Percentiles rank a stretch among this genome's conserved stretches.
Conservation (phyloP, 2,888 invertebrate species). For the Gastracanthus pulcherrimus region DNA sequence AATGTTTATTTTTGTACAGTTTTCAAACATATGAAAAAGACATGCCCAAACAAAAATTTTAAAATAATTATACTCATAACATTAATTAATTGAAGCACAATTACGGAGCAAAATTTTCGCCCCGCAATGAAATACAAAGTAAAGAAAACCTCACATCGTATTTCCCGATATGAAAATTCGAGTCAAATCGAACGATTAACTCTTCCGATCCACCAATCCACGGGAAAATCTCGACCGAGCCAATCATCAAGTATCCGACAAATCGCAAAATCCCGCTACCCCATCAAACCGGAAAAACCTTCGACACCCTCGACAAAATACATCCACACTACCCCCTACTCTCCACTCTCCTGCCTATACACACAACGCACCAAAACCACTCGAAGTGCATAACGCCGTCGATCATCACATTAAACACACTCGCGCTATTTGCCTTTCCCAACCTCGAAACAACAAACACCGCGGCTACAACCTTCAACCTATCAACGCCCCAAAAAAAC, state of each 20-base stretch:
- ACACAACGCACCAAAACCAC: not conserved
- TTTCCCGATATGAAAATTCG: not conserved
- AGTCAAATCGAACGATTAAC: not conserved
- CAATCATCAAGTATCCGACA: not conserved
- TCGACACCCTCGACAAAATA: not conserved
- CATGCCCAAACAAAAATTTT: too few relatives aligned
- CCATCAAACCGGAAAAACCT: not conserved
- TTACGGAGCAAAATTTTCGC: too few relatives aligned
- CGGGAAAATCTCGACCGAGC: not conserved
- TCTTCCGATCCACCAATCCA: too few relatives aligned
- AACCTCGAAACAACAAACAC: conserved; percentile 71
- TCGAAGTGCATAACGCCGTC: not conserved
- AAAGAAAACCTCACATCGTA: not conserved
- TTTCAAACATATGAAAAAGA: too few relatives aligned
- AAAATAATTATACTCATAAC: too few relatives aligned
- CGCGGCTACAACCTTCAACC: conserved; percentile 68
- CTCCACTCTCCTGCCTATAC: not conserved
- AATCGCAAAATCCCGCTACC: not conserved
- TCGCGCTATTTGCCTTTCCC: conserved; percentile 73
- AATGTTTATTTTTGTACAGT: too few relatives aligned
- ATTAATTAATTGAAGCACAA: too few relatives aligned
- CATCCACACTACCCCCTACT: not conserved
- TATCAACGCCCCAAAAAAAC: conserved; percentile 64
- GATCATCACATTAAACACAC: not conserved
- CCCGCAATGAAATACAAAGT: too few relatives aligned